phyloP scores from a whole-genome alignment of 2,113 vertebrate genomes.

The Bufo gargarizans region DNA sequence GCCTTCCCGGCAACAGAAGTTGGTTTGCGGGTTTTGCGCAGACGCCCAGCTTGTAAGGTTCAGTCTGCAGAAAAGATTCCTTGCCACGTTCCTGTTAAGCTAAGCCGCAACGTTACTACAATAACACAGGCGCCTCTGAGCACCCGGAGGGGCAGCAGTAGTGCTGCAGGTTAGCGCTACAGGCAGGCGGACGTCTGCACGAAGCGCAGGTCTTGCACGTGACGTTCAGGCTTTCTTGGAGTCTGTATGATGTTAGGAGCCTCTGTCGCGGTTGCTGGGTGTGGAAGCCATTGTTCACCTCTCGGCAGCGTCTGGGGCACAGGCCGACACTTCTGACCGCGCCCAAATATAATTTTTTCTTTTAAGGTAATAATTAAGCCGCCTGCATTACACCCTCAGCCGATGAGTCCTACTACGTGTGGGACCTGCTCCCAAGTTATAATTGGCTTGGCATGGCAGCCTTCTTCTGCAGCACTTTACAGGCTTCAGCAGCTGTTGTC shows the following conservation, averaged over 20 bases:
- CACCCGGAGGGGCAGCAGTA: too few relatives aligned
- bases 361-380: conserved; percentile 21
- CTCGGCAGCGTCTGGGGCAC: conserved; percentile 68
- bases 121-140: too few relatives aligned
- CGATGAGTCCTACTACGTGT: not conserved
- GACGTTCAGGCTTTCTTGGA: not conserved
- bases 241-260: not conserved
- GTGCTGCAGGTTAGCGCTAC: too few relatives aligned
- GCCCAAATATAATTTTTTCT: conserved; percentile 59
- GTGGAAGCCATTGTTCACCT: conserved; percentile 63
- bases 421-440: not conserved
- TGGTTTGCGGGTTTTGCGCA: too few relatives aligned
- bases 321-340: conserved; percentile 63
- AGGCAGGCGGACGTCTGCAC: not conserved
- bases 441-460: conserved; percentile 18
- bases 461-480: conserved; percentile 13
- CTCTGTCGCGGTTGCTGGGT: conserved; percentile 57
- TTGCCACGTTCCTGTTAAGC: too few relatives aligned
- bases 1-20: too few relatives aligned
- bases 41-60: too few relatives aligned
- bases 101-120: too few relatives aligned
- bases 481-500: conserved; percentile 46
- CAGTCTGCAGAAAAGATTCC: too few relatives aligned
- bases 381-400: not conserved
- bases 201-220: not conserved